Conservation (phyloP, 92 coral and sea anemone genomes). For the Scolanthus callimorphus region DNA sequence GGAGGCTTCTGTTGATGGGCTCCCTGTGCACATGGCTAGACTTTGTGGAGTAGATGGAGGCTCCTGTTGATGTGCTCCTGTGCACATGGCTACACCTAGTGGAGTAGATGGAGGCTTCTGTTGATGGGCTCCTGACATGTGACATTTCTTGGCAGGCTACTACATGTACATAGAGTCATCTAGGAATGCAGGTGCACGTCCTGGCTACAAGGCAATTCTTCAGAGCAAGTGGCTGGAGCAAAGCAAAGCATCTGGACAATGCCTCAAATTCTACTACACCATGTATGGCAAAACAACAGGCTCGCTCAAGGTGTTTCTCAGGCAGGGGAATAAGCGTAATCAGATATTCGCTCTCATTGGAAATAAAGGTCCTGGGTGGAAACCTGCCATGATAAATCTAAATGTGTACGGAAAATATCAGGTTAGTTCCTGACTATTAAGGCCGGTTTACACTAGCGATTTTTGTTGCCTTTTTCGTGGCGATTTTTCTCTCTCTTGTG, state of each 20-base stretch:
- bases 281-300: conserved; percentile 49
- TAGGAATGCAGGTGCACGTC: conserved; percentile 5
- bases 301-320: conserved; percentile 21
- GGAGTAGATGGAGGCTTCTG: too few relatives aligned
- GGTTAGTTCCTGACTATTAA: too few relatives aligned
- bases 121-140: too few relatives aligned
- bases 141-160: conserved; percentile 14
- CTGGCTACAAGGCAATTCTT: conserved; percentile 35
- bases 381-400: conserved; percentile 3
- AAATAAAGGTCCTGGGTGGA: conserved; percentile 36
- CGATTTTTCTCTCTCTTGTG: too few relatives aligned
- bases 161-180: conserved; percentile 60
- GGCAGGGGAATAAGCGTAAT: too few relatives aligned
- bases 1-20: too few relatives aligned
- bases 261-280: conserved; percentile 42
- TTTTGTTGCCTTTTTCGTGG: too few relatives aligned
- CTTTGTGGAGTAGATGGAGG: too few relatives aligned
- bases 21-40: too few relatives aligned
- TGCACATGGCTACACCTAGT: too few relatives aligned
- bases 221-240: conserved; percentile 13
- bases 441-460: too few relatives aligned
- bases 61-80: too few relatives aligned
- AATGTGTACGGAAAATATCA: conserved; percentile 4
- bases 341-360: conserved; percentile 25
- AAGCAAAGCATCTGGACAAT: conserved; percentile 28